These are phyloP conservation scores for Orbicella faveolata DNA, from an alignment of 64 coral and sea anemone genomes.

Conservation along the genomic window DNA sequence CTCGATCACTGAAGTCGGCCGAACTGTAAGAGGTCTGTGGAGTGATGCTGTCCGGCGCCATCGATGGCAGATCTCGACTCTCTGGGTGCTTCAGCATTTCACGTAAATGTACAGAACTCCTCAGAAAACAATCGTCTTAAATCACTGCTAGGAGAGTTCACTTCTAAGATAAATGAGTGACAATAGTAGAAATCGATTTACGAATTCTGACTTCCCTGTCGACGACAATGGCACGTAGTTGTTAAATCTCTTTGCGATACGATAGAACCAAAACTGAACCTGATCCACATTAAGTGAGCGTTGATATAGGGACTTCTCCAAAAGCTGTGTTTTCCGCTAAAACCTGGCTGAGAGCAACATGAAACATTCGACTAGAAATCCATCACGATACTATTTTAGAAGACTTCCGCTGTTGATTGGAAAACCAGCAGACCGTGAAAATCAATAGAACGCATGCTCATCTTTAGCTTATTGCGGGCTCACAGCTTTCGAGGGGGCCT, in stretches of 20 bases:
- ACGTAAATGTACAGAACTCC: neutral
- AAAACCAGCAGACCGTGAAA: too few species aligned
- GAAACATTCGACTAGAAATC: neutral
- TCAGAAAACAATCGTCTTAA: neutral
- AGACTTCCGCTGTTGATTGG: conserved; percentile 15
- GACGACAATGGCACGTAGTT: neutral
- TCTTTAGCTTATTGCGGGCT: neutral
- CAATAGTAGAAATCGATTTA: too few species aligned
- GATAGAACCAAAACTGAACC: neutral
- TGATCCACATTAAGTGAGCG: neutral
- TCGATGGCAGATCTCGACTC: neutral
- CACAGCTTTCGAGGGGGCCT: conserved; percentile 2
- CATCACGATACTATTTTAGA: neutral
- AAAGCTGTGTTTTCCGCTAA: neutral
- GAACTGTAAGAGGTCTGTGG: conserved; percentile 16
- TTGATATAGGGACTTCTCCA: neutral
- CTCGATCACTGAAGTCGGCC: conserved; percentile 9
- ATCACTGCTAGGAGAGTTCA: neutral
- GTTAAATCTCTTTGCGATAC: neutral
- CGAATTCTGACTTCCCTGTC: neutral
- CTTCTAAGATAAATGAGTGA: neutral
- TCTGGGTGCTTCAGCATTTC: neutral
- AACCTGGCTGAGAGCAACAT: neutral
- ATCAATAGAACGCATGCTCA: neutral
- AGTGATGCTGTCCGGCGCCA: neutral